Conservation (phyloP, 2,113 vertebrate genomes). For the Semnornis frantzii region DNA sequence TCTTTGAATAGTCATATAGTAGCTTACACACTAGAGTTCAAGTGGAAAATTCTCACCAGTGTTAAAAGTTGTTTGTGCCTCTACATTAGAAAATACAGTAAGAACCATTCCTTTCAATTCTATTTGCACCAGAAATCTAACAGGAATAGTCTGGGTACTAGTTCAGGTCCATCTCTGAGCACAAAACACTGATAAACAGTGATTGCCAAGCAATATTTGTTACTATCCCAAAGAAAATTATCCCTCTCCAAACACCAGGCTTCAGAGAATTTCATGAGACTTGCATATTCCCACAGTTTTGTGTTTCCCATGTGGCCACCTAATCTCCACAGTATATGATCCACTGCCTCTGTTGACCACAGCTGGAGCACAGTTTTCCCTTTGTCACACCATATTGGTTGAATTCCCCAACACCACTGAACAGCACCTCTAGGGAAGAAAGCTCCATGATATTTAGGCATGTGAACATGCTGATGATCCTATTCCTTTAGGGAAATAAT, state of each 20-base stretch:
- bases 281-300: background rate
- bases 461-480: background rate
- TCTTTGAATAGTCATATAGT: background rate
- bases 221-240: background rate
- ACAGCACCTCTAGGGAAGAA: background rate
- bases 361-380: background rate
- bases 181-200: background rate
- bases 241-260: background rate
- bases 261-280: background rate
- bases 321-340: background rate
- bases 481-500: background rate
- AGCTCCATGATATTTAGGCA: background rate
- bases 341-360: background rate
- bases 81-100: rapidly evolving
- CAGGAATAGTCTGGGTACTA: background rate
- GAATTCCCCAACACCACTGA: background rate
- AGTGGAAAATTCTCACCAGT: background rate
- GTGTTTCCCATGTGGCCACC: background rate
- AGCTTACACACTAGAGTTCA: background rate
- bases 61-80: background rate
- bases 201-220: background rate
- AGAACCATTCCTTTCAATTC: background rate
- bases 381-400: background rate
- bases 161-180: background rate
- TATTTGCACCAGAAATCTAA: background rate